Evolutionary conservation across 2,888 invertebrate genomes (phyloP).

Genomic region (Tenthredo mesomela): DNA sequence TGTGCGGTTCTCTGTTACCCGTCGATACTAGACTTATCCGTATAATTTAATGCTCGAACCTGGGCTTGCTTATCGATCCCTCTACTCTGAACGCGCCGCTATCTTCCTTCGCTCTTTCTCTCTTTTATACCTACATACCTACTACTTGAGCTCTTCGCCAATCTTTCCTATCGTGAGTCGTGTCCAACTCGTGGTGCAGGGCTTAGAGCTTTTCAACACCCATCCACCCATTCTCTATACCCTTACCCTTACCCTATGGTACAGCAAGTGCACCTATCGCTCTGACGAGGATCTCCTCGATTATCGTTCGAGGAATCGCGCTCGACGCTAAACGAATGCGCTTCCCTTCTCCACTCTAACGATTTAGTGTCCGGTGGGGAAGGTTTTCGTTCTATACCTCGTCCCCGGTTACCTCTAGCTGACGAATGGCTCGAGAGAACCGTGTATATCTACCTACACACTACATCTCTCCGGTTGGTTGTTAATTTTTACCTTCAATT

Average conservation of each 20-base stretch:
- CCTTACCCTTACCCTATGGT: not conserved
- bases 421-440: constrained; percentile 45
- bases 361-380: constrained; percentile 48
- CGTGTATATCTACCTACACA: constrained; percentile 8
- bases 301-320: constrained; percentile 45
- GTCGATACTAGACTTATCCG: constrained; percentile 41
- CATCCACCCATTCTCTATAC: not conserved
- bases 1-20: constrained; percentile 32
- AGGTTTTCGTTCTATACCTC: constrained; percentile 32
- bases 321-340: constrained; percentile 32
- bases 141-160: constrained; percentile 20
- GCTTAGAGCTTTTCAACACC: constrained; percentile 30
- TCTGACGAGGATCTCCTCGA: constrained; percentile 18
- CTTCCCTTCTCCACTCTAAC: constrained; percentile 32
- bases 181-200: not conserved
- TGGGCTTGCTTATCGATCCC: constrained; percentile 39
- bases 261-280: constrained; percentile 16
- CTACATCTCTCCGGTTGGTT: constrained; percentile 48
- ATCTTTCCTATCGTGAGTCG: constrained; percentile 24
- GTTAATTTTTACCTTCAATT: constrained; percentile 64
- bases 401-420: constrained; percentile 15
- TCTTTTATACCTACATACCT: not conserved
- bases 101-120: not conserved
- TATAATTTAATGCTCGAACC: constrained; percentile 45
- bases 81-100: constrained; percentile 6